Evolutionary conservation across 2,888 invertebrate species (phyloP).

Genomic region (Nudaria mundana): DNA sequence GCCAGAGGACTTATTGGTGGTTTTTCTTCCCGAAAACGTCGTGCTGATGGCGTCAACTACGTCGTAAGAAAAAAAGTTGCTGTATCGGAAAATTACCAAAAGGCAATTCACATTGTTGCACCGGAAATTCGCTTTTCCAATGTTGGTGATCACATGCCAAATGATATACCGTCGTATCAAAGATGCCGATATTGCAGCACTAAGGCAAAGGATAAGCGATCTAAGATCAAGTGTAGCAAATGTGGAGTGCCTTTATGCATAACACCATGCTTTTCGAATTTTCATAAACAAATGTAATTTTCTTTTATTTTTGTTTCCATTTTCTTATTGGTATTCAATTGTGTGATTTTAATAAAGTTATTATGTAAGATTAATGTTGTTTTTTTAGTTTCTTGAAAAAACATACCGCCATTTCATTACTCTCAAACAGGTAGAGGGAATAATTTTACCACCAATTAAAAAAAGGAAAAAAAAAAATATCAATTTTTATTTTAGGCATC

Average conservation of each 20-base stretch:
- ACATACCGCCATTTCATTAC: too few species aligned
- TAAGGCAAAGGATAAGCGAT: constrained; percentile 10
- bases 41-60: constrained; percentile 15
- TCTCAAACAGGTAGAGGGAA: constrained; percentile 9
- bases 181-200: constrained; percentile 22
- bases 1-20: constrained; percentile 15
- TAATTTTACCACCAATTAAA: constrained; percentile 9
- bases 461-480: too few species aligned
- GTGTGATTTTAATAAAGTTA: too few species aligned
- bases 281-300: constrained; percentile 5
- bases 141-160: constrained; percentile 23
- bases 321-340: too few species aligned
- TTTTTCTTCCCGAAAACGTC: constrained; percentile 22
- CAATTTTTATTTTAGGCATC: too few species aligned
- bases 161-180: constrained; percentile 14
- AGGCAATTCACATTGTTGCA: constrained; percentile 15
- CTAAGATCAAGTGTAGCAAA: constrained; percentile 6
- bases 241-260: constrained; percentile 13
- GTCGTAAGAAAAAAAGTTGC: constrained; percentile 11
- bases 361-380: too few species aligned
- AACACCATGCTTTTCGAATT: constrained; percentile 15
- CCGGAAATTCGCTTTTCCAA: constrained; percentile 17
- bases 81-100: constrained; percentile 20
- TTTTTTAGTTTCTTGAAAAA: too few species aligned
- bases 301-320: constrained; percentile 1